Conservation (phyloP, 2,888 invertebrate genomes). For the Caenorhabditis angaria region DNA sequence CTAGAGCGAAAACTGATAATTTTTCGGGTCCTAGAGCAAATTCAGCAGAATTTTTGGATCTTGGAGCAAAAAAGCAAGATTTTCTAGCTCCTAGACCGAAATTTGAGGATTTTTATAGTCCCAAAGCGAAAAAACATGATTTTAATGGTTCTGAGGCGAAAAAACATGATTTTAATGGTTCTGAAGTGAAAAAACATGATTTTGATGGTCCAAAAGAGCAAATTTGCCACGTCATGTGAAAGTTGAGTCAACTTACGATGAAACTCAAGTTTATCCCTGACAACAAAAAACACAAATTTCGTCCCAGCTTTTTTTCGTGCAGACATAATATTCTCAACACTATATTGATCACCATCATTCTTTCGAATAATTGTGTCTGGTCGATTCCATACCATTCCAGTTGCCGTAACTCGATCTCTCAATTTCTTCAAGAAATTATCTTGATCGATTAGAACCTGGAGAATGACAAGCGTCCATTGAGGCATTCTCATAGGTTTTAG, state of each 20-base stretch:
- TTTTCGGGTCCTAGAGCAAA: too few relatives aligned
- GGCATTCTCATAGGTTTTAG: not conserved
- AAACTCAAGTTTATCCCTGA: not conserved
- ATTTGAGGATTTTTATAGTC: too few relatives aligned
- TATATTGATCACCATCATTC: not conserved
- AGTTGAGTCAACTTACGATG: slow-evolving; percentile 4
- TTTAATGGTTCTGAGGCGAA: too few relatives aligned
- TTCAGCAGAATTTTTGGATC: too few relatives aligned
- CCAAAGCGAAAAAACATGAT: too few relatives aligned
- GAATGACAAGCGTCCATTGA: not conserved
- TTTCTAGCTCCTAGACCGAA: too few relatives aligned
- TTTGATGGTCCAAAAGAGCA: too few relatives aligned
- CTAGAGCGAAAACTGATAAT: too few relatives aligned
- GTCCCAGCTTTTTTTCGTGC: not conserved
- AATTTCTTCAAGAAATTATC: not conserved
- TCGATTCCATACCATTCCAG: not conserved
- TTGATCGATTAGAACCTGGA: not conserved
- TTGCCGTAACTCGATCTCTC: not conserved
- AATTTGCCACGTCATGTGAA: too few relatives aligned
- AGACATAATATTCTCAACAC: not conserved
- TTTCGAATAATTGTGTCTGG: not conserved
- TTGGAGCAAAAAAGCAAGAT: too few relatives aligned
- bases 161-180: too few relatives aligned
- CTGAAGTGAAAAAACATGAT: too few relatives aligned
- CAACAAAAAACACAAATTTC: not conserved